Evolutionary conservation across 2,797 vertebrate genomes (phyloP).

Genomic region (Cyclopterus lumpus): DNA sequence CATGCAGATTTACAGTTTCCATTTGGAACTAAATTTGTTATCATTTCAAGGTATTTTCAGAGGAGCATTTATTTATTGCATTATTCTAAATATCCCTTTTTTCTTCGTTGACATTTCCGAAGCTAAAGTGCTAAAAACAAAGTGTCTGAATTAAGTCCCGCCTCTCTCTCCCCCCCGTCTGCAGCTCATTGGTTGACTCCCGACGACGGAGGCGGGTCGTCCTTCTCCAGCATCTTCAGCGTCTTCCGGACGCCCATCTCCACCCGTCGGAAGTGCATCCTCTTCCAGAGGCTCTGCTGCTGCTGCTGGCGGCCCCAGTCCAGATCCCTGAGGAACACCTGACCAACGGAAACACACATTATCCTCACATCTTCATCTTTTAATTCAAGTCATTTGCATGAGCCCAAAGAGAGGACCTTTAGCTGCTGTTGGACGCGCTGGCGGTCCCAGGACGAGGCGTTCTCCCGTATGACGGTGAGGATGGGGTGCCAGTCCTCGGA

Average conservation of each 20-base stretch:
- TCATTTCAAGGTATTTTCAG: not conserved
- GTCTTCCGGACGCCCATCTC: constrained; percentile 87
- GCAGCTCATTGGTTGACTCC: constrained; percentile 24
- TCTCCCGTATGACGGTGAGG: constrained; percentile 88
- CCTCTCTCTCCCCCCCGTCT: too few species aligned
- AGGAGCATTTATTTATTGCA: not conserved
- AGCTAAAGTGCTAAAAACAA: too few species aligned
- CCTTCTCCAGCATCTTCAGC: constrained; percentile 82
- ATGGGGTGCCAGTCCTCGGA: constrained; percentile 93
- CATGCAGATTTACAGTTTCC: too few species aligned
- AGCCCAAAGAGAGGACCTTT: constrained; percentile 65
- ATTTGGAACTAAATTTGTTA: too few species aligned
- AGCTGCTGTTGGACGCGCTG: constrained; percentile 88
- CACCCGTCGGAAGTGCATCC: constrained; percentile 89
- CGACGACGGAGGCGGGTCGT: constrained; percentile 44
- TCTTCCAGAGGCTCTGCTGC: constrained; percentile 90
- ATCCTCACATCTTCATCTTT: too few species aligned
- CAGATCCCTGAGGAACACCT: constrained; percentile 90
- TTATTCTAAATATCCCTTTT: not conserved
- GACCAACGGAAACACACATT: not conserved
- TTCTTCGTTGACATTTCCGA: too few species aligned
- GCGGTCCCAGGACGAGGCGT: constrained; percentile 89
- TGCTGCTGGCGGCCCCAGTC: constrained; percentile 91
- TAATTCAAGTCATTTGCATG: too few species aligned
- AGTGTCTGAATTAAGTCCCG: too few species aligned